Conservation (phyloP, 1,140 invertebrate species). For the Neodiprion virginianus region DNA sequence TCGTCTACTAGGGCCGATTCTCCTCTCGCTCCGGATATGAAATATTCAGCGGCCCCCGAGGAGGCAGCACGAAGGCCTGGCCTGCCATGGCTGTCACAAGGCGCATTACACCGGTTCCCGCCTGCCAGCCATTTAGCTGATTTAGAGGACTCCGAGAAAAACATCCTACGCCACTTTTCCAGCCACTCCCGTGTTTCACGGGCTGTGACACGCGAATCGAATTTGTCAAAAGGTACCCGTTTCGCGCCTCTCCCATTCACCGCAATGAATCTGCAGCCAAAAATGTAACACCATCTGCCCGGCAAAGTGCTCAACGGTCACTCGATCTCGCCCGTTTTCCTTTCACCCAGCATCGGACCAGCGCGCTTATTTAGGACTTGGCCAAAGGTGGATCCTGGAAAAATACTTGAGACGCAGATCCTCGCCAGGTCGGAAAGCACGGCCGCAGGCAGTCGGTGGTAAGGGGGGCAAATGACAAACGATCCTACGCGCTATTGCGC, state of each 20-base stretch:
- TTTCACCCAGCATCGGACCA: too few relatives aligned
- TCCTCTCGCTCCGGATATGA: constrained; percentile 27
- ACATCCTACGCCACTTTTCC: constrained; percentile 43
- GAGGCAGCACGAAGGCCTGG: constrained; percentile 23
- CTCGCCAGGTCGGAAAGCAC: not conserved
- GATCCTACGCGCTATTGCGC: not conserved
- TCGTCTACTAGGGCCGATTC: not conserved
- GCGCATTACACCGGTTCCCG: constrained; percentile 41
- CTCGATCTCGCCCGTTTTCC: not conserved
- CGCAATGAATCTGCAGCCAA: not conserved
- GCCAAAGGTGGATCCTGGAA: not conserved
- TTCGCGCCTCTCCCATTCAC: not conserved
- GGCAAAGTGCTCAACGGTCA: not conserved
- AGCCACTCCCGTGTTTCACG: constrained; percentile 46
- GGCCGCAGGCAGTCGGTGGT: too few relatives aligned
- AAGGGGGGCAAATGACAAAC: not conserved
- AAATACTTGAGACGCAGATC: not conserved
- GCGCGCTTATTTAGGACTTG: too few relatives aligned
- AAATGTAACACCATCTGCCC: not conserved
- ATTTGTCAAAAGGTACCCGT: constrained; percentile 51
- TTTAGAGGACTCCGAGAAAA: constrained; percentile 39
- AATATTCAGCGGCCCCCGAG: constrained; percentile 41
- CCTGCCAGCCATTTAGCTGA: constrained; percentile 48
- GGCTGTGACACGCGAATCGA: constrained; percentile 56
- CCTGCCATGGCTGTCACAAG: constrained; percentile 41